Base-by-base conservation (phyloP, 2,888 invertebrate species). In the Drosophila prolongata region DNA sequence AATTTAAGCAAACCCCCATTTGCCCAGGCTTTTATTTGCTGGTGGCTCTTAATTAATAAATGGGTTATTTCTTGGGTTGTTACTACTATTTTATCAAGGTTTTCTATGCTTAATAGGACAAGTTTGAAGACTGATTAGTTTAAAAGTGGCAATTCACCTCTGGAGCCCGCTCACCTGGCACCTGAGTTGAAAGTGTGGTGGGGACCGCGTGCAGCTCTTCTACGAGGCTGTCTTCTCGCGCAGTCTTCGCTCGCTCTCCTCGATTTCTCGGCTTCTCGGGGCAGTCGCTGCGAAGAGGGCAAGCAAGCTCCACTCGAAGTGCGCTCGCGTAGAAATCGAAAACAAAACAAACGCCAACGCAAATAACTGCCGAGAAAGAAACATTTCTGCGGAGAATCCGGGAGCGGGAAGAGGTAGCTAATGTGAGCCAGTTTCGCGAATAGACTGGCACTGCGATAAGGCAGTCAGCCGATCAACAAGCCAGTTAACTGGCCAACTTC, bases 361-460 rank as follows among this genome's bases (percentile, higher is more conserved):
- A 52, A 30, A 43, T 34, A 37, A 5, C 16, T 9, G 19, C 27
- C 19, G 10, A 8, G 30, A 40, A 10, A 46, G 16, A 44, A 42
- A 42, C 40, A 34, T 27, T 46, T 57, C 37, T 43, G 13, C 16
- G 37, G 60, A 40, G 53, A 59, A 55, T 27, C 42, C 24, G 65
- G 67, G 44, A 53, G 67, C 35, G 67, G 37, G 16, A 37, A 42
- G 42, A 38, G 30, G 50, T 14, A 55, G 14, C 14, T 49, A 50
- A 19, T 72, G 53, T 60, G 49, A 83, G 75, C 80, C 56, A 71
- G 75, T 83, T 82, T 77, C 42, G 71, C 79, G 30, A 54, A 81
- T 64, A 61, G 60, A 54, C 78, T 52, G 46, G 62, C 65, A 67
- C 52, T 57, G 68, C 56, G 55, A 65, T 56, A 27, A 75, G 49